Evolutionary conservation across 2,888 invertebrate genomes (phyloP), one percentile per base, ranked within the genome.

Genomic region (Drosophila fungiperda): DNA sequence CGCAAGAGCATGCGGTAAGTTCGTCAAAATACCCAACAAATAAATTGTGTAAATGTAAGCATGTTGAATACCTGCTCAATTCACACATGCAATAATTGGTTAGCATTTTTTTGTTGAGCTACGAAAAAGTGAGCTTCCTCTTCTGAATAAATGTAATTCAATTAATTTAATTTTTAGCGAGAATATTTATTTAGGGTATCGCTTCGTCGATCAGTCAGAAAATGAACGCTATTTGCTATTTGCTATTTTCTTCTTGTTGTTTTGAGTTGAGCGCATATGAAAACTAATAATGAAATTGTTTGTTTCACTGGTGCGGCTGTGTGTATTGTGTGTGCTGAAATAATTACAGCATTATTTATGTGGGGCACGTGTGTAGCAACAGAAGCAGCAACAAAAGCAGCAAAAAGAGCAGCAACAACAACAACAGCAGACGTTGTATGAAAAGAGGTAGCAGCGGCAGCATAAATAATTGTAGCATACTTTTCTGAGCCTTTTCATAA

Each of bases 1-100:
- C 92, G 93, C 80, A 93, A 93, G 78, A 92, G 92, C 83, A 93
- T 93, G 93, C 91, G 93, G 93, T 93, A 87, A 92, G 92, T 90
- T 11, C 12, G 36, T 57, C 61, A 20, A 32, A 29, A 55, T 76
- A 76, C 60, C 74, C 78, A 64, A 9, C 26, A 63, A 68, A n/a
- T 1, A 1, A 12, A 20, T 3, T 3, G 1, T 6, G 40, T 9
- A 8, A 1, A 17, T 17, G 32, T 26, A 33, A 15, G 45, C 8
- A 3, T 15, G 20, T 7, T 6, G 7, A 45, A 45, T 20, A 7
- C 12, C 3, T 6, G 1, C 12, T 42, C 20, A 11, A 3, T 20
- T 42, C 6, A 6, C 12, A 20, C 7, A 12, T 12, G 7, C 3
- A 45, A 20, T 12, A 45, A 12, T 20, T 29, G n/a, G n/a, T n/a